phyloP scores from a whole-genome alignment of 2,888 invertebrate genomes.

The Pachycephus smyrnensis region DNA sequence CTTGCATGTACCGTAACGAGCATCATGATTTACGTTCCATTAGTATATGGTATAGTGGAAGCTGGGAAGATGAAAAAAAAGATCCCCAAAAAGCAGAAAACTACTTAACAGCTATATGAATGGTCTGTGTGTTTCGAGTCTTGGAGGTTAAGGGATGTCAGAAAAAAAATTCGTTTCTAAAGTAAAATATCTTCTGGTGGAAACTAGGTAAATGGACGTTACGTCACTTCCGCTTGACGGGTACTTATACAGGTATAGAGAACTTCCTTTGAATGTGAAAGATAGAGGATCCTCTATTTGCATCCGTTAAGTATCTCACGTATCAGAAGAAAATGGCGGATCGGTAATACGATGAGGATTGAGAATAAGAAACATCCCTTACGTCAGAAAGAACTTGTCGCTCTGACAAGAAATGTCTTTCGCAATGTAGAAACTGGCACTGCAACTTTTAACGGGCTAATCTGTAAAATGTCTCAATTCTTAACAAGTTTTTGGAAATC shows the following conservation, averaged over 20 bases:
- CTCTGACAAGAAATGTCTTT: too few relatives aligned
- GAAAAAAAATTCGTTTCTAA: neutral
- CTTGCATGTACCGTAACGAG: neutral
- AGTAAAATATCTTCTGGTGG: conserved; percentile 40
- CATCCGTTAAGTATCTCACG: too few relatives aligned
- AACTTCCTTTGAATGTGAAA: neutral
- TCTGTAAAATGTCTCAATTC: too few relatives aligned
- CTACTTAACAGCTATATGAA: neutral
- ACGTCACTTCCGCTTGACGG: neutral
- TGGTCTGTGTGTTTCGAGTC: neutral
- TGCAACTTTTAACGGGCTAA: too few relatives aligned
- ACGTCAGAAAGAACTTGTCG: too few relatives aligned
- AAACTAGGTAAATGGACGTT: conserved; percentile 43
- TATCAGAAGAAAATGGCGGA: too few relatives aligned
- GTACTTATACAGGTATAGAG: neutral
- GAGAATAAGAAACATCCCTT: too few relatives aligned
- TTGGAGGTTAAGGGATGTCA: neutral
- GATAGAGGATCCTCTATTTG: too few relatives aligned
- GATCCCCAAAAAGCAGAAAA: neutral
- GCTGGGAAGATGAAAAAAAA: neutral
- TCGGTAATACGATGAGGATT: too few relatives aligned
- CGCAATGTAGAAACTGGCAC: too few relatives aligned
- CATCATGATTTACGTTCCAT: neutral
- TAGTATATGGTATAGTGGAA: neutral
- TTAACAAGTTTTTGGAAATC: too few relatives aligned